phyloP scores from a whole-genome alignment of 2,888 invertebrate species.

The Odontomyia ornata region DNA sequence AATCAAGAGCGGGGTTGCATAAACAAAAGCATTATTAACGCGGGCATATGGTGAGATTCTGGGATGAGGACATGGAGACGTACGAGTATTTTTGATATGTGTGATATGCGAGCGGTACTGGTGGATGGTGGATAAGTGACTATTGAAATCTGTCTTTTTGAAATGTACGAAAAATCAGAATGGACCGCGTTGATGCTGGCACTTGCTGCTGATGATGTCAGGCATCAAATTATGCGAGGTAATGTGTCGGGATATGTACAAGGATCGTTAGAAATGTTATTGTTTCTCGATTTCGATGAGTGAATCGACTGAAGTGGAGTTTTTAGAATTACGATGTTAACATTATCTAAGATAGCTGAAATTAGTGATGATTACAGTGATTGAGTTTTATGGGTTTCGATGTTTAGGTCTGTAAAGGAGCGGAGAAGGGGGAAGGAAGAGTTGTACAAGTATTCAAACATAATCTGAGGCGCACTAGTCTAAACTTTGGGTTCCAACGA shows the following conservation, averaged over 20 bases:
- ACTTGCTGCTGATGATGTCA: slow-evolving; percentile 9
- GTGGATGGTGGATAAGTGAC: slow-evolving; percentile 13
- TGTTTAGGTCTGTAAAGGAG: no score
- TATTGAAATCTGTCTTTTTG: slow-evolving; percentile 5
- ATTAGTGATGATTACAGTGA: no score
- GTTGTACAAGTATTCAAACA: no score
- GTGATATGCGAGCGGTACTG: neutral
- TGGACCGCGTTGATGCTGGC: neutral
- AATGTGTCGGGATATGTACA: neutral
- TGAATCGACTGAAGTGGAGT: neutral
- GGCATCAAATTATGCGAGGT: slow-evolving; percentile 17
- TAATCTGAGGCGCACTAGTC: no score
- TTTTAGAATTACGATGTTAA: no score
- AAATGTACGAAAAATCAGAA: neutral
- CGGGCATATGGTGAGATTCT: neutral
- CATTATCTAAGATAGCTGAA: no score
- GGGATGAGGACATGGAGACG: neutral
- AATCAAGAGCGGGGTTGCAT: slow-evolving; percentile 8
- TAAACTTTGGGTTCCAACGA: no score
- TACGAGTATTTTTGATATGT: neutral
- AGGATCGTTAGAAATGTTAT: neutral
- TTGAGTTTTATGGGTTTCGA: no score
- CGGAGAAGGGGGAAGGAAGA: no score
- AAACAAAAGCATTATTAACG: neutral
- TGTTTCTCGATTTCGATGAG: neutral